Percentiles rank a stretch among this genome's conserved stretches.
Evolutionary conservation across 2,113 vertebrate genomes (phyloP).

Genomic region (Tretioscincus oriximinensis): DNA sequence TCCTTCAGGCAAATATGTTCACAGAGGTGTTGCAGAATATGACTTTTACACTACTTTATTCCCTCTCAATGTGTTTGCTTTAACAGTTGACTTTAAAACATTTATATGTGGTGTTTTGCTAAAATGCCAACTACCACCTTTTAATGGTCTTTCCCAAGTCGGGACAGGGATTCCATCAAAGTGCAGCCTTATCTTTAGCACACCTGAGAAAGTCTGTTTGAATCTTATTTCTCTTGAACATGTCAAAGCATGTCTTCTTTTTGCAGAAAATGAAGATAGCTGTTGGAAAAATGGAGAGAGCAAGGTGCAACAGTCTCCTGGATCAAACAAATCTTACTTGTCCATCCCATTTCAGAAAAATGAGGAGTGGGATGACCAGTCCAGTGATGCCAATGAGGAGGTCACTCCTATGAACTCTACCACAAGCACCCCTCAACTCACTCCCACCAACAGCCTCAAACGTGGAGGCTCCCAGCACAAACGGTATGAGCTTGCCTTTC

Average conservation of each 20-base stretch:
- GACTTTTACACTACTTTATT: neutral
- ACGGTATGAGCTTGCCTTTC: conserved; percentile 85
- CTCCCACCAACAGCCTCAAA: conserved; percentile 83
- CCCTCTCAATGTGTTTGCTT: too few species aligned
- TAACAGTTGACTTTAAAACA: neutral
- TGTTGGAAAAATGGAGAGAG: conserved; percentile 74
- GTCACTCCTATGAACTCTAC: conserved; percentile 77
- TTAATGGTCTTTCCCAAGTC: neutral
- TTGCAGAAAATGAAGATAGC: conserved; percentile 87
- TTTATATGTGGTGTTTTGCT: neutral
- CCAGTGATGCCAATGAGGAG: conserved; percentile 79
- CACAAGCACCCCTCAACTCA: conserved; percentile 82
- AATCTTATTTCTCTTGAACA: neutral
- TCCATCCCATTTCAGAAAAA: conserved; percentile 88
- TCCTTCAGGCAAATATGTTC: neutral
- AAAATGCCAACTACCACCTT: too few species aligned
- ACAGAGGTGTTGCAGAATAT: neutral
- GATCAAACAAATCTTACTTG: conserved; percentile 90
- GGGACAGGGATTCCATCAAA: neutral
- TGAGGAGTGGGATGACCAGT: conserved; percentile 79
- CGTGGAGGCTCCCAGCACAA: conserved; percentile 79
- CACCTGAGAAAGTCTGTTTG: neutral
- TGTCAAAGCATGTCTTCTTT: neutral
- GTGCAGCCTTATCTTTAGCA: neutral
- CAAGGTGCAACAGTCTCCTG: conserved; percentile 68